phyloP scores from a whole-genome alignment of 2,113 vertebrate genomes.

The Entelurus aequoreus region DNA sequence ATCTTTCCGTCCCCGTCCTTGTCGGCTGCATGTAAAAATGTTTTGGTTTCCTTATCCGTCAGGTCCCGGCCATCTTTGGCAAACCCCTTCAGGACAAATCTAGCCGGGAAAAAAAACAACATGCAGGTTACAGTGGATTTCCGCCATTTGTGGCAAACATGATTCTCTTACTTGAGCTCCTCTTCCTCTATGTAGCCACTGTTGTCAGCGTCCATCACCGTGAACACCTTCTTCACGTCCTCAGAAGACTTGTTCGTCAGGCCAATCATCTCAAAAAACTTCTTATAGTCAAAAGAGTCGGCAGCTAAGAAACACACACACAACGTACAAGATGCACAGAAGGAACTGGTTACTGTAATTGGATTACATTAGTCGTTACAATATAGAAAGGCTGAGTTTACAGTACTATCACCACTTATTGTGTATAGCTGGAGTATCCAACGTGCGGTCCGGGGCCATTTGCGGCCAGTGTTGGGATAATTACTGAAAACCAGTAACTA shows the following conservation, averaged over 20 bases:
- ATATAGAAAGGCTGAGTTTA: too few species aligned
- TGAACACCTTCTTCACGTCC: conserved; percentile 76
- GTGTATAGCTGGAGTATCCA: too few species aligned
- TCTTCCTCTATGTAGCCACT: conserved; percentile 82
- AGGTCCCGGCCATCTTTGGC: conserved; percentile 80
- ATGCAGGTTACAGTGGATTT: not conserved
- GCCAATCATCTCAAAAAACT: conserved; percentile 77
- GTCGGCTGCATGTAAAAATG: conserved; percentile 86
- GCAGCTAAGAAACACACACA: conserved; percentile 42
- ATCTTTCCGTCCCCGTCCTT: conserved; percentile 97
- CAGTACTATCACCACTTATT: too few species aligned
- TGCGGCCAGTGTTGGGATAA: too few species aligned
- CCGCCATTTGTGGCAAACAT: not conserved
- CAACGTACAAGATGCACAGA: conserved; percentile 7
- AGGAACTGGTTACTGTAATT: conserved; percentile 24
- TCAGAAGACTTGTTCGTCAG: conserved; percentile 73
- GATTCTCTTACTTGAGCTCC: conserved; percentile 73
- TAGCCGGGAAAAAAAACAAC: conserved; percentile 38
- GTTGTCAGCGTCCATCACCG: conserved; percentile 78
- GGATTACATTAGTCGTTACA: not conserved
- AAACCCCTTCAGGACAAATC: conserved; percentile 86
- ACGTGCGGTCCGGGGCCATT: too few species aligned
- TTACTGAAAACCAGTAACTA: too few species aligned
- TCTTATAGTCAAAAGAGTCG: conserved; percentile 79
- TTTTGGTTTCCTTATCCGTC: conserved; percentile 86